Evolutionary conservation across 2,888 invertebrate species (phyloP), one percentile per base, ranked within the genome.

Genomic region (Torymus aiolomorphi): DNA sequence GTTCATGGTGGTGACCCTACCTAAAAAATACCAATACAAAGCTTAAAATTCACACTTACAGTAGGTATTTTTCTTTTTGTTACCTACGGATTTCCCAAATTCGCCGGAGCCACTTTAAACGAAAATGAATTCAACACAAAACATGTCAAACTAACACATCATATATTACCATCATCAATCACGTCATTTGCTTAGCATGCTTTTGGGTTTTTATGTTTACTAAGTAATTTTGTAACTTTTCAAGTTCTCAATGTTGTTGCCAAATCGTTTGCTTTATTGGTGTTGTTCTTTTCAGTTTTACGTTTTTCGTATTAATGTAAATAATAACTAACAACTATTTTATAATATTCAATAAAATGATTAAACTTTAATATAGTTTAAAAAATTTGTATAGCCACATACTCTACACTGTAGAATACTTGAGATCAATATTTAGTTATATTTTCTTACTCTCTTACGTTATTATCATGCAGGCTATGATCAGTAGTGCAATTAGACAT

Each of bases 401-500:
- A 69, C 16, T 57, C 20, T 16, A 59, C 69, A 71, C 49, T n/a
- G 59, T 71, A 78, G 18, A 75, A 61, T 12, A 65, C 56, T 73
- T 61, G n/a, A 73, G 20, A 31, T 61, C 18, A 70, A 52, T 16
- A 67, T 42, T 31, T 52, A 51, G 80, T 57, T 24, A 67, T 8
- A 42, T 42, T 76, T 5, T 52, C 59, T 80, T 69, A 74, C 16
- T 61, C 24, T 75, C 49, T 65, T 70, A 52, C 56, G 18, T 14
- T 78, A 75, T 75, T 78, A 59, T 61, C 54, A 74, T 63, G 71
- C 71, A 83, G 96, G 95, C 95, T 89, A 92, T 94, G 92, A 93
- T 96, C 92, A 94, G 93, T 91, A 95, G 95, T 88, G 92, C 92
- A 91, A 93, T 94, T 92, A 93, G 94, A 89, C 96, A 96, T 92